Evolutionary conservation across 2,113 vertebrate species (phyloP), one percentile per base, ranked within the genome.

Genomic region (Silurus meridionalis): DNA sequence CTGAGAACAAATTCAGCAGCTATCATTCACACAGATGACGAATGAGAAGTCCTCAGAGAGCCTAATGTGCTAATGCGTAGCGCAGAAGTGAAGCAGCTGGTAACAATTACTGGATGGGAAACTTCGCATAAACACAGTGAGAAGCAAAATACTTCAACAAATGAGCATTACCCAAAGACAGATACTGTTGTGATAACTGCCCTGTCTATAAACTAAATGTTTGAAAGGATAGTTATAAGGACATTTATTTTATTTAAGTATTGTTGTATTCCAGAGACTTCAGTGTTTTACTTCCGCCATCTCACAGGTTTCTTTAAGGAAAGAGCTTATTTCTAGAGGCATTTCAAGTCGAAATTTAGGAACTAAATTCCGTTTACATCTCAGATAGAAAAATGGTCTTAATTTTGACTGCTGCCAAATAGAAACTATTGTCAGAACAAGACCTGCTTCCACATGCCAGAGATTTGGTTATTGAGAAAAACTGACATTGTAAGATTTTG

Each of bases 21-120:
- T 85, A 71, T 78, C 55, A 85, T 83, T 88, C 71, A 61, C 50
- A 50, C 46, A 48, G 52, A 72, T 77, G 60, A 77, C 2, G 55
- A 53, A 72, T 46, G 11, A 82, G 60, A 60, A 52, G 71, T 19
- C 19, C 17, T 52, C 28, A 46, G 17, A 87, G 69, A 80, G 37
- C 77, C 46, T 84, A 21, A 64, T n/a, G 75, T 8, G 6, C 10
- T 77, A 19, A 58, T 19, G 55, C 46, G 53, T 46, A 46, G 25
- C 84, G 61, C 10, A 67, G 61, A 37, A 61, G n/a, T 83, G n/a
- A 75, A 15, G 64, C n/a, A 79, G 50, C 75, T 57, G 74, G 66
- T 50, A 64, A 63, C 53, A 85, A 77, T 85, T 67, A 84, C 69
- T 0, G 13, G 46, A 72, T 63, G 69, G 55, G 57, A 61, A 50